These are phyloP conservation scores for Noctua pronuba DNA, from an alignment of 2,888 invertebrate species.

Conservation along the genomic window DNA sequence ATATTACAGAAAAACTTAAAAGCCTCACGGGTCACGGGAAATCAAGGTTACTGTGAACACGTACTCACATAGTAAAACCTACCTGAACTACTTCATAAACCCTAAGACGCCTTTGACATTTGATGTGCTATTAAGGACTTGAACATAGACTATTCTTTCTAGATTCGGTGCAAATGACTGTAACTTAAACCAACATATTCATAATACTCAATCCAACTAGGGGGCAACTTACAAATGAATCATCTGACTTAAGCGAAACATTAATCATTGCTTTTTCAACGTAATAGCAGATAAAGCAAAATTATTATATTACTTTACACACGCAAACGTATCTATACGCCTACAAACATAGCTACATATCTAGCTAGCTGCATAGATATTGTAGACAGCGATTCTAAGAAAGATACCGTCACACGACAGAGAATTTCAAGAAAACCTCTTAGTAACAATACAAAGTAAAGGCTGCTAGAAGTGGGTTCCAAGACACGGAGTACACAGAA, in stretches of 20 bases:
- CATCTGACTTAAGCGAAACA: constrained; percentile 59
- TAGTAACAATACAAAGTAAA: constrained; percentile 70
- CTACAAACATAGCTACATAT: constrained; percentile 32
- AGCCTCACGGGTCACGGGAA: constrained; percentile 45
- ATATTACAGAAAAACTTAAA: constrained; percentile 36
- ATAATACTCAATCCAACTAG: constrained; percentile 16
- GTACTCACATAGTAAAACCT: background rate
- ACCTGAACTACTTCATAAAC: background rate
- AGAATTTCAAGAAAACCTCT: constrained; percentile 67
- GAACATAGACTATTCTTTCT: background rate
- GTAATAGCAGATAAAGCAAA: constrained; percentile 64
- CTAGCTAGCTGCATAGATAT: constrained; percentile 47
- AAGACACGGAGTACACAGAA: constrained; percentile 48
- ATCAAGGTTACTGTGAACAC: constrained; percentile 8
- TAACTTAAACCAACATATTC: constrained; percentile 30
- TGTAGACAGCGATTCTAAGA: constrained; percentile 64
- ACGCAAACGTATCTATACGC: constrained; percentile 19
- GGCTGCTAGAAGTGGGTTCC: constrained; percentile 32
- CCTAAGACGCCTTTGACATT: background rate
- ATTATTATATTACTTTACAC: constrained; percentile 55
- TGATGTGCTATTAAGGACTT: background rate
- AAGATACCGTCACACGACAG: constrained; percentile 58
- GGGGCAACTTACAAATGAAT: constrained; percentile 64
- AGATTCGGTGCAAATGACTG: background rate
- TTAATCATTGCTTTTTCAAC: constrained; percentile 67